Conservation (phyloP, 1,140 invertebrate species). For the Drosophila malerkotliana region DNA sequence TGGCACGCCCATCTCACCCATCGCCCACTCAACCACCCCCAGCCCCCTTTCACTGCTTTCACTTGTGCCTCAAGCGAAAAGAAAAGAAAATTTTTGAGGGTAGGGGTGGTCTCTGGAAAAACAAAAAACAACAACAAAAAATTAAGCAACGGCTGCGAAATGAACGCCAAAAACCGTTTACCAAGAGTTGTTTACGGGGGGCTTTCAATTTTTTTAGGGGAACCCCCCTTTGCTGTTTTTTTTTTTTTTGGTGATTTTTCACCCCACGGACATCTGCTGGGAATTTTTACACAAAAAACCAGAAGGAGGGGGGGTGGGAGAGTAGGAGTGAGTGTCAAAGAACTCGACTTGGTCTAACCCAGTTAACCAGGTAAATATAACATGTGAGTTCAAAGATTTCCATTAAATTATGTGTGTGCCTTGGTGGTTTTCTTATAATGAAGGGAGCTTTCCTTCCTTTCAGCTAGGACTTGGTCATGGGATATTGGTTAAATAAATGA, state of each 20-base stretch:
- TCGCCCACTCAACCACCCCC: constrained; percentile 4
- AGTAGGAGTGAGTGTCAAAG: constrained; percentile 26
- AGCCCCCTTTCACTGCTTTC: constrained; percentile 46
- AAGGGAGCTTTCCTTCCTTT: constrained; percentile 1
- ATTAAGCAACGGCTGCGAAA: constrained; percentile 79
- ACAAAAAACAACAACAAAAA: constrained; percentile 18
- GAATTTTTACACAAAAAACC: constrained; percentile 14
- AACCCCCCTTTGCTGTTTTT: background rate
- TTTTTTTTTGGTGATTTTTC: background rate
- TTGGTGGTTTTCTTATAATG: constrained; percentile 13
- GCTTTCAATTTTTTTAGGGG: constrained; percentile 46
- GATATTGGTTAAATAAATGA: constrained; percentile 27
- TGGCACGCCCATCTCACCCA: constrained; percentile 15
- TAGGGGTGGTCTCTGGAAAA: background rate
- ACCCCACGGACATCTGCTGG: constrained; percentile 18
- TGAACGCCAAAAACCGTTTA: constrained; percentile 77
- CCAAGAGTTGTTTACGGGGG: constrained; percentile 73
- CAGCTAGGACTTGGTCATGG: background rate
- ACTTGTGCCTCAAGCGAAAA: constrained; percentile 63
- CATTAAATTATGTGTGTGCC: constrained; percentile 33
- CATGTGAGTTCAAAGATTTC: constrained; percentile 52
- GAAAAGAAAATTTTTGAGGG: constrained; percentile 16
- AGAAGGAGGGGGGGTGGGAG: too few species aligned
- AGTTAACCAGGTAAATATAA: constrained; percentile 53
- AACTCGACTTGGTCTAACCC: constrained; percentile 47